Evolutionary conservation across 2,113 vertebrate genomes (phyloP).

Genomic region (Nanorana parkeri): DNA sequence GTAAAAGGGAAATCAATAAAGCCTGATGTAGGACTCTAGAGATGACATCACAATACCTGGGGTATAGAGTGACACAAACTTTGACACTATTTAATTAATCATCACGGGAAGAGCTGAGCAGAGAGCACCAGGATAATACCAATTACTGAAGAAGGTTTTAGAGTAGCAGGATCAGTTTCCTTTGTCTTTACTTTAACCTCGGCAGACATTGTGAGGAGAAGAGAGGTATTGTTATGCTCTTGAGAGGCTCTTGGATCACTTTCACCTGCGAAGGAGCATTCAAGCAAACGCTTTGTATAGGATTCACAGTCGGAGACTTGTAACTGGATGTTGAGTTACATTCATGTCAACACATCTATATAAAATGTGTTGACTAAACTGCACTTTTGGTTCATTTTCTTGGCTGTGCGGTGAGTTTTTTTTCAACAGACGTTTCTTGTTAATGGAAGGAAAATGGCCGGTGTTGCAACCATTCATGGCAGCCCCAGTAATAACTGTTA

Average conservation of each 20-base stretch:
- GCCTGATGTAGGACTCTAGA: neutral
- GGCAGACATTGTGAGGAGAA: slow-evolving; percentile 22
- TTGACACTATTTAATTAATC: slow-evolving; percentile 38
- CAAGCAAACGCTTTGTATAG: slow-evolving; percentile 50
- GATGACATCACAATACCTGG: slow-evolving; percentile 3
- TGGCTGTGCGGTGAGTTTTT: neutral
- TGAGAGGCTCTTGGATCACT: neutral
- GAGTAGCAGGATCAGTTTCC: rapidly evolving
- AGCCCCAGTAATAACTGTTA: too few species aligned
- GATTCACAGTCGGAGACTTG: slow-evolving; percentile 38
- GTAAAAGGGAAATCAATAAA: neutral
- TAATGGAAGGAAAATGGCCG: neutral
- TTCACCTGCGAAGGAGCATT: slow-evolving; percentile 53
- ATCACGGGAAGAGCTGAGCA: slow-evolving; percentile 1
- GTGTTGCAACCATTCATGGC: too few species aligned
- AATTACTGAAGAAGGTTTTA: slow-evolving; percentile 4
- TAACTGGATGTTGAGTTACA: slow-evolving; percentile 29
- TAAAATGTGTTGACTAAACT: slow-evolving; percentile 36
- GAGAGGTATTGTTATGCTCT: neutral
- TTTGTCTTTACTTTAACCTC: slow-evolving; percentile 44
- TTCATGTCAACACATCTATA: slow-evolving; percentile 49
- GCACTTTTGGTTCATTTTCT: neutral
- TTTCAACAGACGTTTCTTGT: neutral
- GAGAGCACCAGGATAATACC: neutral
- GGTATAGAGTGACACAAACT: slow-evolving; percentile 26